Evolutionary conservation across 2,113 vertebrate genomes (phyloP), one percentile per base, ranked within the genome.

Genomic region (Saimiri boliviensis): DNA sequence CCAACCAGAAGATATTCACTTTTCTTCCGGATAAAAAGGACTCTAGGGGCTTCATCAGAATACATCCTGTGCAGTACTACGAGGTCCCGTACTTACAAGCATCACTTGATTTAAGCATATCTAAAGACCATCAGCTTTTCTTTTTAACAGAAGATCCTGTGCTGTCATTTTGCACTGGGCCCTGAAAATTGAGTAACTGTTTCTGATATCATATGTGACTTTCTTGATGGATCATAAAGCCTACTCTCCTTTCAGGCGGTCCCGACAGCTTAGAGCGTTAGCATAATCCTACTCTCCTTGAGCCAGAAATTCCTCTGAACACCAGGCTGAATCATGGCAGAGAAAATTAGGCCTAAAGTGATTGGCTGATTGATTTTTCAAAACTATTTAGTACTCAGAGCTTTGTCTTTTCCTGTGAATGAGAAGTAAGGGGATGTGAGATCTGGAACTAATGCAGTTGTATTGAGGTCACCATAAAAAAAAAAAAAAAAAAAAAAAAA

Each of bases 61-160:
- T 11, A 9, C 2, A 4, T 5, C 16, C 3, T 40, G 1, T 10
- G 5, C 2, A 1, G 2, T 4, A 66, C 32, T 9, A n/a, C 8
- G 52, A 5, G 23, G 6, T 2, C 6, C 5, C 6, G 2, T 4
- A 25, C 4, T 40, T 4, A 58, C 12, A 66, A 58, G 45, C 6
- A 0, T 10, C 3, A 16, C 49, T 80, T 80, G 30, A 2, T 40
- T 83, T 32, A n/a, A 37, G 6, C 30, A 32, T 2, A 0, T 82
- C 42, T 77, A 84, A 30, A 83, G 58, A 77, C 66, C 20, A 13
- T 25, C 88, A 40, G 19, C n/a, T 60, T 47, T 87, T 58, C 21
- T 25, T 88, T 87, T 49, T 20, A 82, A 73, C 19, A 63, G 35
- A 16, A 4, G 6, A 68, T 40, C 3, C 2, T 76, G 23, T 1